Percentiles rank a stretch among this genome's conserved stretches.
phyloP scores from a whole-genome alignment of 2,888 invertebrate genomes.

The Tenthredo livida region DNA sequence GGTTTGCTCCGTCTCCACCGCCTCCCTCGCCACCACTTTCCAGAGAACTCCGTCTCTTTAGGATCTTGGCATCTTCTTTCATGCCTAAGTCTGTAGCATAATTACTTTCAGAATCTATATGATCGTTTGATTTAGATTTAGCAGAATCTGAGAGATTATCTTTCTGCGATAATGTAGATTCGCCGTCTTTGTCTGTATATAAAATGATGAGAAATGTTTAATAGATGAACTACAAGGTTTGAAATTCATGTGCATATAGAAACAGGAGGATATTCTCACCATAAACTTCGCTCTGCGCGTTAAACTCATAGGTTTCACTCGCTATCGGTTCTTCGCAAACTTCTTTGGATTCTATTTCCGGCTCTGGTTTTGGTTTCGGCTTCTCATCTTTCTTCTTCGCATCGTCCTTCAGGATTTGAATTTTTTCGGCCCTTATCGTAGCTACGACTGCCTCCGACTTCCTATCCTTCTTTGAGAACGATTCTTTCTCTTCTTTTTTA shows the following conservation, averaged over 20 bases:
- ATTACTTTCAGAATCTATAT: constrained; percentile 47
- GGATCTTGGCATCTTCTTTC: constrained; percentile 67
- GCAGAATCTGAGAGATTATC: constrained; percentile 54
- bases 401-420: constrained; percentile 56
- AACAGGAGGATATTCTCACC: constrained; percentile 3
- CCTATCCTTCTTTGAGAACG: constrained; percentile 66
- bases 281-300: neutral
- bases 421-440: constrained; percentile 34
- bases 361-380: constrained; percentile 52
- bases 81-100: constrained; percentile 60
- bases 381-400: constrained; percentile 55
- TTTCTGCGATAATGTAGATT: constrained; percentile 14
- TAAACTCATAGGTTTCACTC: constrained; percentile 16
- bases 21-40: constrained; percentile 74
- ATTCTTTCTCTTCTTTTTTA: constrained; percentile 63
- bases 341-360: constrained; percentile 42
- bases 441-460: constrained; percentile 52
- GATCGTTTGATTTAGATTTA: constrained; percentile 64
- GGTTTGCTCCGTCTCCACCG: constrained; percentile 73
- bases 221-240: constrained; percentile 19
- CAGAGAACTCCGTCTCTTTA: constrained; percentile 74
- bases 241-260: constrained; percentile 5
- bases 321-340: constrained; percentile 37
- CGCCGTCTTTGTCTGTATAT: constrained; percentile 35
- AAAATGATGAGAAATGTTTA: neutral